Percentiles rank a stretch among this genome's conserved stretches.
Evolutionary conservation across 2,888 invertebrate genomes (phyloP).

Genomic region (Drosophila maculinotata): DNA sequence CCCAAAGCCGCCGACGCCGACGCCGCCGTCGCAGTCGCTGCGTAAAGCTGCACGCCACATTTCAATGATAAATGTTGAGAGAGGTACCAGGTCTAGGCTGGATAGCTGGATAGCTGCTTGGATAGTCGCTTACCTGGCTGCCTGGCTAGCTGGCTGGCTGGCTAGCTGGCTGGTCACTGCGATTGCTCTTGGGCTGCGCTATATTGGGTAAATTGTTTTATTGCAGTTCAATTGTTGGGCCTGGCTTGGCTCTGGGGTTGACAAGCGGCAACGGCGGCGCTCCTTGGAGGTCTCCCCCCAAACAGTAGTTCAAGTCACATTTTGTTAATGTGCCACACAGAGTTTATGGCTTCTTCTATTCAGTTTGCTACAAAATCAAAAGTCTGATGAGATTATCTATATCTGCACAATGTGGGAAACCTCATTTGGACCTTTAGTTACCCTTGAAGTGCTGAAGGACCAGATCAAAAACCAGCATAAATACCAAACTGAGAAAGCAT

Average conservation of each 20-base stretch:
- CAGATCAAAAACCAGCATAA: too few species aligned
- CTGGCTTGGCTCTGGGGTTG: constrained; percentile 69
- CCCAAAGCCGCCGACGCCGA: constrained; percentile 52
- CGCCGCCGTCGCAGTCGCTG: constrained; percentile 55
- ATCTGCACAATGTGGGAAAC: too few species aligned
- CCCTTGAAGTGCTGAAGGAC: too few species aligned
- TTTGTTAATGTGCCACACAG: background rate
- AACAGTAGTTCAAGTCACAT: constrained; percentile 50
- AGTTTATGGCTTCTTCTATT: background rate
- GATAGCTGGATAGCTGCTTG: constrained; percentile 25
- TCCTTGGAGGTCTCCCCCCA: constrained; percentile 80
- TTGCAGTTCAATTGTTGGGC: constrained; percentile 83
- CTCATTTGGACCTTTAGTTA: too few species aligned
- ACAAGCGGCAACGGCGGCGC: constrained; percentile 78
- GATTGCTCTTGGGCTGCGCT: constrained; percentile 79
- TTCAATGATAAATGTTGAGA: constrained; percentile 82
- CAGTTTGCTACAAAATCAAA: background rate
- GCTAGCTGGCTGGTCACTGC: constrained; percentile 43
- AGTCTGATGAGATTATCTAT: too few species aligned
- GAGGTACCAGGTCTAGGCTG: constrained; percentile 36
- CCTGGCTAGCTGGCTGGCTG: constrained; percentile 19
- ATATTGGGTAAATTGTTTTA: constrained; percentile 84
- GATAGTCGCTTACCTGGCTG: constrained; percentile 17
- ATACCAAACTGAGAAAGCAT: too few species aligned
- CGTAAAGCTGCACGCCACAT: constrained; percentile 77